phyloP scores from a whole-genome alignment of 2,797 vertebrate species.

The Myotis findleyi region DNA sequence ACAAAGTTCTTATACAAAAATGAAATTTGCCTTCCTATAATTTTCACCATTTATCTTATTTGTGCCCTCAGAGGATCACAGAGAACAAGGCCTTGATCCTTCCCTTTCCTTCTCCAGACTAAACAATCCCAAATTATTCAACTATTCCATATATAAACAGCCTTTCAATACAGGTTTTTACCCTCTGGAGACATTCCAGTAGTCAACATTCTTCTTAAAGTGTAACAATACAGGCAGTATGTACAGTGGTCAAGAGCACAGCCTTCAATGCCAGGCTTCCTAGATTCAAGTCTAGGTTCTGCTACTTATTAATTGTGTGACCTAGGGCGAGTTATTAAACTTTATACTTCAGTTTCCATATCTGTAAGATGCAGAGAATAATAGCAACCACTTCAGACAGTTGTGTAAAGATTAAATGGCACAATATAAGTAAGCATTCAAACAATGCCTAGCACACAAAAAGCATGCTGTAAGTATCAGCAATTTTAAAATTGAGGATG shows the following conservation, averaged over 20 bases:
- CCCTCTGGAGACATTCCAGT: neutral
- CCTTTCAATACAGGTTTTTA: conserved; percentile 45
- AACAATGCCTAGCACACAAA: conserved; percentile 42
- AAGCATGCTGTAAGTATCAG: neutral
- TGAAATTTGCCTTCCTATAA: conserved; percentile 49
- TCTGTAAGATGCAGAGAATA: conserved; percentile 36
- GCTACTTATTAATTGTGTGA: conserved; percentile 14
- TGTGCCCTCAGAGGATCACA: conserved; percentile 43
- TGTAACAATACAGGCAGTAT: neutral
- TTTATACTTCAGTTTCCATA: conserved; percentile 64
- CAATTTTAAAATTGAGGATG: conserved; percentile 50
- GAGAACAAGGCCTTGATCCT: conserved; percentile 7
- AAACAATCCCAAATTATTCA: conserved; percentile 58
- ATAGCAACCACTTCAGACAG: neutral
- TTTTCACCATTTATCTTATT: conserved; percentile 62
- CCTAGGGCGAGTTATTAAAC: conserved; percentile 12
- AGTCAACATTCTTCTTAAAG: conserved; percentile 15
- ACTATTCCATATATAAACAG: conserved; percentile 54
- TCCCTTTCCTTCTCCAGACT: conserved; percentile 37
- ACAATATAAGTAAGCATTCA: neutral
- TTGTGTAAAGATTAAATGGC: neutral
- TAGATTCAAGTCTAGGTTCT: conserved; percentile 11
- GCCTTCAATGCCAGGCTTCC: conserved; percentile 22
- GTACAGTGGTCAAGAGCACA: neutral
- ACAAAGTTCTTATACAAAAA: conserved; percentile 57